These are phyloP conservation scores for Planococcus citri DNA, from an alignment of 1,140 invertebrate species.

Conservation along the genomic window DNA sequence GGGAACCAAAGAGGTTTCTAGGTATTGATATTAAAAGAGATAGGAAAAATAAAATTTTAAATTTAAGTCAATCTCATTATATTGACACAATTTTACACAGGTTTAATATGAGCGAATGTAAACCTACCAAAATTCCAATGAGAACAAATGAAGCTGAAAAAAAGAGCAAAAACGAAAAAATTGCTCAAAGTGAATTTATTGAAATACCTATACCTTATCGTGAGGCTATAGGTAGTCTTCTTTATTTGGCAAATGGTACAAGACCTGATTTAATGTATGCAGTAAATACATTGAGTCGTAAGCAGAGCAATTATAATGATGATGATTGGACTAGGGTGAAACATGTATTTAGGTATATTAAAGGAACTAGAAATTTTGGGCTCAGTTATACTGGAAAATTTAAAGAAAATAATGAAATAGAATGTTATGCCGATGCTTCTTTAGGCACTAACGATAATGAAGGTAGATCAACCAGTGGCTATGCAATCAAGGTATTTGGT, in stretches of 20 bases:
- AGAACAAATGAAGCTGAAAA: background rate
- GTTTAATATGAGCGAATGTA: slow-evolving; percentile 14
- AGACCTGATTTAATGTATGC: slow-evolving; percentile 33
- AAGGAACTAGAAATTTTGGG: slow-evolving; percentile 22
- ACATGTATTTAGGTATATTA: slow-evolving; percentile 25
- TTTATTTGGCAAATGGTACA: slow-evolving; percentile 31
- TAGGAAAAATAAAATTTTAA: background rate
- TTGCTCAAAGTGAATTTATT: background rate
- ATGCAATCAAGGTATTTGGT: slow-evolving; percentile 26
- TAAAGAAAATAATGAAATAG: slow-evolving; percentile 22
- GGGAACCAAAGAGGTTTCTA: slow-evolving; percentile 2
- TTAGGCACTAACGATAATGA: slow-evolving; percentile 21
- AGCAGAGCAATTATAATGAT: slow-evolving; percentile 9
- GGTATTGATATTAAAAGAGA: background rate
- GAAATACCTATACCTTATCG: slow-evolving; percentile 26
- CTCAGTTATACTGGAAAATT: slow-evolving; percentile 1
- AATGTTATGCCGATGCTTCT: slow-evolving; percentile 26
- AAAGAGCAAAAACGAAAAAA: background rate
- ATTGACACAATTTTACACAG: slow-evolving; percentile 15
- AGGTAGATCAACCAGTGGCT: slow-evolving; percentile 27
- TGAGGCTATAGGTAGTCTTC: slow-evolving; percentile 29
- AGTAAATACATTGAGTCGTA: slow-evolving; percentile 28
- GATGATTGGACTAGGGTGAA: slow-evolving; percentile 19
- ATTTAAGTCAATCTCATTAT: slow-evolving; percentile 9
- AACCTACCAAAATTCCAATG: slow-evolving; percentile 15